phyloP scores from a whole-genome alignment of 2,113 vertebrate species.

The Thunnus maccoyii region DNA sequence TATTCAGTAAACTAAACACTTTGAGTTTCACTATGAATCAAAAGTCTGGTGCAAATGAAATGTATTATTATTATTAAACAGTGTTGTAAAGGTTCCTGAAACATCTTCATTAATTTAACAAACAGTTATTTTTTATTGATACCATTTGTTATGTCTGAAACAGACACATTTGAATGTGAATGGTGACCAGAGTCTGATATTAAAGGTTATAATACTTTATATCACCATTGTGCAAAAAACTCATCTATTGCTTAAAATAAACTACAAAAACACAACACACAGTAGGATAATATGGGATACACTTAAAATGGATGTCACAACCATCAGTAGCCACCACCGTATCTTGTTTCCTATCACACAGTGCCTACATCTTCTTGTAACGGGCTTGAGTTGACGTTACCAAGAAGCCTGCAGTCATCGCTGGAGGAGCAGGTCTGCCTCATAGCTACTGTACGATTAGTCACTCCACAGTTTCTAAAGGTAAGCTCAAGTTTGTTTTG shows the following conservation, averaged over 20 bases:
- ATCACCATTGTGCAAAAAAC: too few relatives aligned
- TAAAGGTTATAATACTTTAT: too few relatives aligned
- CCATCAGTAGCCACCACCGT: not conserved
- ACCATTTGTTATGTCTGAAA: too few relatives aligned
- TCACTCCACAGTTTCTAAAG: constrained; percentile 89
- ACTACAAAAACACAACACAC: too few relatives aligned
- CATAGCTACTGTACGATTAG: constrained; percentile 91
- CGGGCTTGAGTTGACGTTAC: constrained; percentile 86
- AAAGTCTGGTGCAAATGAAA: too few relatives aligned
- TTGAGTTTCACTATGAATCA: too few relatives aligned
- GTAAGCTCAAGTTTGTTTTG: constrained; percentile 70
- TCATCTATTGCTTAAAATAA: too few relatives aligned
- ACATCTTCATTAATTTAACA: not conserved
- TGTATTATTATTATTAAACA: too few relatives aligned
- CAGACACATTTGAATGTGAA: too few relatives aligned
- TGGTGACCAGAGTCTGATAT: too few relatives aligned
- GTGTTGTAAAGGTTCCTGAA: not conserved
- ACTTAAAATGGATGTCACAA: not conserved
- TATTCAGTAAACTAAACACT: not conserved
- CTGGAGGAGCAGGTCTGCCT: constrained; percentile 92
- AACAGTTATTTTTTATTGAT: not conserved
- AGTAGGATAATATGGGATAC: too few relatives aligned
- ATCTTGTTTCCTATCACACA: constrained; percentile 72
- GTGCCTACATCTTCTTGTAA: constrained; percentile 91
- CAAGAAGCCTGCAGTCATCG: constrained; percentile 87